These are phyloP conservation scores for Pangasius sanitwongsei DNA, from an alignment of 2,797 vertebrate species.

Conservation along the genomic window DNA sequence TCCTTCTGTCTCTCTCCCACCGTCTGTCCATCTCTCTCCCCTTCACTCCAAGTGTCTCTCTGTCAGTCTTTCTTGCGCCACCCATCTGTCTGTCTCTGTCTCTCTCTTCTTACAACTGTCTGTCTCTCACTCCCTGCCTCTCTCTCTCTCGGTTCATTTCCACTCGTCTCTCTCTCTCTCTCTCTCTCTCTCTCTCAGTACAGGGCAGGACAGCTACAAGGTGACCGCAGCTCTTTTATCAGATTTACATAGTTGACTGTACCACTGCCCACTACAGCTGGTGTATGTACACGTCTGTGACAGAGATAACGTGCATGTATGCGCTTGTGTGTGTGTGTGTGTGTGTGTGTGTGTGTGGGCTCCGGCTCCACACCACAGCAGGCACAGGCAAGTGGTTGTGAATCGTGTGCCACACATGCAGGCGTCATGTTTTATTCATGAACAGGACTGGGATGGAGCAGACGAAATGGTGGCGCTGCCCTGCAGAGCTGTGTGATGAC, in stretches of 20 bases:
- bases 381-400: slow-evolving; percentile 66
- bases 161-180: not conserved
- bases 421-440: slow-evolving; percentile 74
- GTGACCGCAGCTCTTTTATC: slow-evolving; percentile 31
- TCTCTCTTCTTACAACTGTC: too few relatives aligned
- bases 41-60: not conserved
- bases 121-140: not conserved
- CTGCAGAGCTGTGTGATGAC: slow-evolving; percentile 54
- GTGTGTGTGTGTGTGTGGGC: not conserved
- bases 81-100: too few relatives aligned
- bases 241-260: slow-evolving; percentile 47
- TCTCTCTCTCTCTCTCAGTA: not conserved
- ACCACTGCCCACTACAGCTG: slow-evolving; percentile 62
- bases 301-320: slow-evolving; percentile 4
- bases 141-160: not conserved
- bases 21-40: not conserved
- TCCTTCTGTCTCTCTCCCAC: too few relatives aligned
- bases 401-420: slow-evolving; percentile 67
- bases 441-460: slow-evolving; percentile 61
- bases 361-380: slow-evolving; percentile 50
- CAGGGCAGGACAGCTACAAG: not conserved
- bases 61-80: not conserved
- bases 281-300: not conserved
- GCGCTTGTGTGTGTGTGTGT: slow-evolving; percentile 34
- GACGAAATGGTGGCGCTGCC: slow-evolving; percentile 59